Percentiles rank a stretch among this genome's conserved stretches.
phyloP scores from a whole-genome alignment of 2,888 invertebrate species.

The Acheta domesticus region DNA sequence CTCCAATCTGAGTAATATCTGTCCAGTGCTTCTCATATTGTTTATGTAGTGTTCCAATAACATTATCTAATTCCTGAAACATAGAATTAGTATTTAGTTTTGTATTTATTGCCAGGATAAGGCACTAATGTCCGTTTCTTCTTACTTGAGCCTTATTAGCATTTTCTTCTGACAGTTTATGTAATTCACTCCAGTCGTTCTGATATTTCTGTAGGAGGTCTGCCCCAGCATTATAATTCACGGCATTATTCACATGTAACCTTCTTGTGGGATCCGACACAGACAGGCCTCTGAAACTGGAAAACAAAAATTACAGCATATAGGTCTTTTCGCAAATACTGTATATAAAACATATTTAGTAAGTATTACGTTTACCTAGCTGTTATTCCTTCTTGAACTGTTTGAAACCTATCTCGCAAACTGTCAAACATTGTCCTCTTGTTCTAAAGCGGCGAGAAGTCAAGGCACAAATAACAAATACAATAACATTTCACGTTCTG shows the following conservation, averaged over 20 bases:
- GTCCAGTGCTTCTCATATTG: slow-evolving; percentile 50
- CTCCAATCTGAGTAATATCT: slow-evolving; percentile 46
- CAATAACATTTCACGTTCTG: too few relatives aligned
- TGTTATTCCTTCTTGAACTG: slow-evolving; percentile 51
- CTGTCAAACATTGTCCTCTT: slow-evolving; percentile 46
- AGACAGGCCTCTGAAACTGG: slow-evolving; percentile 39
- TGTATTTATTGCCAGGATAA: not conserved
- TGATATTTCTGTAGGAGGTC: slow-evolving; percentile 68
- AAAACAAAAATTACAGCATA: not conserved
- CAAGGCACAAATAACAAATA: too few relatives aligned
- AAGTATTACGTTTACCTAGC: slow-evolving; percentile 41
- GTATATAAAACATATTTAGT: not conserved
- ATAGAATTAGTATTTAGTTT: slow-evolving; percentile 24
- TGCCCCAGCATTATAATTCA: slow-evolving; percentile 63
- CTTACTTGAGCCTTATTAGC: slow-evolving; percentile 53
- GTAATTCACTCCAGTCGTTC: slow-evolving; percentile 67
- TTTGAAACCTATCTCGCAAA: slow-evolving; percentile 51
- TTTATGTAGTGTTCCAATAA: slow-evolving; percentile 50
- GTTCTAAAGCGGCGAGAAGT: too few relatives aligned
- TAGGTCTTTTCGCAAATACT: not conserved
- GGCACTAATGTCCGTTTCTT: not conserved
- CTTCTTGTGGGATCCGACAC: slow-evolving; percentile 29
- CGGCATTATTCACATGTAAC: slow-evolving; percentile 33
- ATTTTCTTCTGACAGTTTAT: slow-evolving; percentile 65
- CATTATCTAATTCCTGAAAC: slow-evolving; percentile 45